Percentiles rank a stretch among this genome's conserved stretches.
phyloP scores from a whole-genome alignment of 2,113 vertebrate species.

The Tragelaphus buxtoni region DNA sequence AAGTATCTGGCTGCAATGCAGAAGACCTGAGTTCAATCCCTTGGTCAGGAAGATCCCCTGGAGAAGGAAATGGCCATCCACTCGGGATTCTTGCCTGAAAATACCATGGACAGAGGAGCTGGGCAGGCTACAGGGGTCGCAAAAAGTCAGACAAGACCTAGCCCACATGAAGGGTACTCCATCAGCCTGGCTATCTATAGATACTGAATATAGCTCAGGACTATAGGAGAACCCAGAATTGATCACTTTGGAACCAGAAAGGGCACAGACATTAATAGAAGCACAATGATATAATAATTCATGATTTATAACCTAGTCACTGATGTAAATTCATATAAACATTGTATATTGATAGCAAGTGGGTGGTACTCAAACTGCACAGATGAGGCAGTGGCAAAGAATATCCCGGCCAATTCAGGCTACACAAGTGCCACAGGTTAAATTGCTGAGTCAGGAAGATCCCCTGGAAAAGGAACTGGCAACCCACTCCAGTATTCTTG shows the following conservation, averaged over 20 bases:
- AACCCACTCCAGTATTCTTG: background rate
- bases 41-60: background rate
- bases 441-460: background rate
- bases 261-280: background rate
- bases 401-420: background rate
- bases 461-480: background rate
- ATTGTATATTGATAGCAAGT: background rate
- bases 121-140: background rate
- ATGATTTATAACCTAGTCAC: background rate
- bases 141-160: background rate
- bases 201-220: background rate
- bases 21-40: background rate
- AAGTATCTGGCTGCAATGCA: background rate
- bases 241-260: background rate
- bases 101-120: background rate
- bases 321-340: background rate
- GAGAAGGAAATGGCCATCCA: background rate
- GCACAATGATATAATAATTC: background rate
- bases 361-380: background rate
- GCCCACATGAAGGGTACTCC: background rate
- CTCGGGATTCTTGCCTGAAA: background rate
- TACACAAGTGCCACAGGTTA: background rate
- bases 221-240: background rate
- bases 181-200: accelerated
- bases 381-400: background rate